Base-by-base conservation (phyloP, 2,888 invertebrate genomes). In the Agapostemon virescens region DNA sequence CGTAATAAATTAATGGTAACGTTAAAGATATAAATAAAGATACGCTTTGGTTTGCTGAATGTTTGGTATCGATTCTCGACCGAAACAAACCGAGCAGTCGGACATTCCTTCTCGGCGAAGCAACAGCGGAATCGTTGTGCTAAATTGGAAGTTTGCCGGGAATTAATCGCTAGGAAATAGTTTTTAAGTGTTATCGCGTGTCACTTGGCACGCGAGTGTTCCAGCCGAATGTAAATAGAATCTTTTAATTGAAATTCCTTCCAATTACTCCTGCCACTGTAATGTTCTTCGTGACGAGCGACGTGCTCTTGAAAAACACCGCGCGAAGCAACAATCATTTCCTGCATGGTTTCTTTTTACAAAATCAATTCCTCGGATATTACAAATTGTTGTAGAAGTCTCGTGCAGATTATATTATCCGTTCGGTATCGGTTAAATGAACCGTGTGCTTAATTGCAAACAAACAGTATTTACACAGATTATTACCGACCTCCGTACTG, bases 151-250 rank as follows among this genome's bases (percentile, higher is more conserved):
- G 58, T 66, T 69, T 69, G 58, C 66, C 69, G 23, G 33, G 74
- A 52, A 78, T 67, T 69, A 78, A 66, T 69, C 45, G 33, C 55
- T 67, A 45, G 70, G 58, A 77, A 58, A 61, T 67, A 67, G 72
- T 67, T 68, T 61, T 67, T 49, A 45, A 77, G 26, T 52, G 55
- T 45, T 72, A 71, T 68, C 42, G 66, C 42, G 20, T 45, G 23
- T 61, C 58, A 45, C 64, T 71, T 67, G 36, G 71, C 77, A 55
- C 36, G 67, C 20, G 36, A 67, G 49, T 40, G 66, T 49, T 63
- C 40, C 30, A 15, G 20, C 20, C 40, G 36, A 58, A 40, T 55
- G 42, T 42, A 42, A 69, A 69, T 40, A 36, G 71, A 71, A 63
- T 71, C 67, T 30, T 30, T 30, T 63, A 63, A 63, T 71, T 15